Percentiles rank a stretch among this genome's conserved stretches.
These are phyloP conservation scores for Catocala nupta DNA, from an alignment of 2,888 invertebrate genomes.

Conservation along the genomic window DNA sequence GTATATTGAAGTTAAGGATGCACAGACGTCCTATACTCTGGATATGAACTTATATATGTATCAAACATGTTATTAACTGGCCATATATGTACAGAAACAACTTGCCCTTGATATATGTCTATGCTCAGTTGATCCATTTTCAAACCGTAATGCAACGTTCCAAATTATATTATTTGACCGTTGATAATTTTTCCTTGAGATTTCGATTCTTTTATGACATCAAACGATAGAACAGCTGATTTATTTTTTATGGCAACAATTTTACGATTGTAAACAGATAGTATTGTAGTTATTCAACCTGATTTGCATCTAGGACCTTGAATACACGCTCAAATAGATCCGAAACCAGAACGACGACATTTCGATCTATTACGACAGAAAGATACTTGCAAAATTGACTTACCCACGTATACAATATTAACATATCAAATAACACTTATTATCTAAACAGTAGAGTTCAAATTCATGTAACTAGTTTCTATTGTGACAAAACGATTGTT, in stretches of 20 bases:
- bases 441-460: conserved; percentile 27
- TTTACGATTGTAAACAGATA: conserved; percentile 45
- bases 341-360: conserved; percentile 66
- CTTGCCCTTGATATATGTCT: too few species aligned
- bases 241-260: conserved; percentile 22
- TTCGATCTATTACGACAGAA: conserved; percentile 65
- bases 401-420: conserved; percentile 11
- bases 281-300: conserved; percentile 50
- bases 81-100: too few species aligned
- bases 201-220: conserved; percentile 1
- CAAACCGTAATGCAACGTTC: too few species aligned
- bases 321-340: conserved; percentile 62
- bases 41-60: too few species aligned
- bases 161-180: too few species aligned
- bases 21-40: too few species aligned
- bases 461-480: conserved; percentile 18
- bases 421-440: conserved; percentile 34
- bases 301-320: conserved; percentile 70
- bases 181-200: neutral
- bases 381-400: conserved; percentile 41
- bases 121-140: too few species aligned
- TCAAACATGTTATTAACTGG: too few species aligned
- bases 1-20: too few species aligned
- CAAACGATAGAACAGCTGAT: conserved; percentile 11
- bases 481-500: conserved; percentile 29